phyloP scores from a whole-genome alignment of 1,140 invertebrate genomes.

The Cydia pomonella region DNA sequence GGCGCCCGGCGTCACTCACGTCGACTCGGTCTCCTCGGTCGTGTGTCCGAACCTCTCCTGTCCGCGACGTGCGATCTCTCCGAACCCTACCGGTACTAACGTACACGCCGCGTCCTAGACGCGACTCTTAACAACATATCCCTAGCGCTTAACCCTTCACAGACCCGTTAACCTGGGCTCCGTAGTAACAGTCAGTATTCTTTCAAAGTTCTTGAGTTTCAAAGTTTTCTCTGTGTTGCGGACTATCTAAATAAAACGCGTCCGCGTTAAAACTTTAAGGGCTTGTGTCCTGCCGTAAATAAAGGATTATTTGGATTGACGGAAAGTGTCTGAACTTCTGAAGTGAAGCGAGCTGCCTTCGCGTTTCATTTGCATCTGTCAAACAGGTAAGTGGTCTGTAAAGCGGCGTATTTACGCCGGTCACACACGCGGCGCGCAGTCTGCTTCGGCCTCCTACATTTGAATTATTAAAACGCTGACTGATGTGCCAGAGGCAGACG shows the following conservation, averaged over 20 bases:
- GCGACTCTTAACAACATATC: conserved; percentile 47
- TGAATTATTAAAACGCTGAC: conserved; percentile 33
- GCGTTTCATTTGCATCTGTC: conserved; percentile 66
- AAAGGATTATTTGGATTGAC: conserved; percentile 68
- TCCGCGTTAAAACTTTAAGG: conserved; percentile 44
- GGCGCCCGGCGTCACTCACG: conserved; percentile 72
- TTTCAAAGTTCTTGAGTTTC: conserved; percentile 30
- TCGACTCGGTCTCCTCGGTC: conserved; percentile 69
- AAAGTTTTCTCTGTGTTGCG: conserved; percentile 37
- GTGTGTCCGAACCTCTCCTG: conserved; percentile 75
- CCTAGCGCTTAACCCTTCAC: conserved; percentile 39
- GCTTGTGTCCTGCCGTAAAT: conserved; percentile 46
- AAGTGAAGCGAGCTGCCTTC: conserved; percentile 47
- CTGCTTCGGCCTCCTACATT: conserved; percentile 23
- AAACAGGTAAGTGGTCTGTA: conserved; percentile 61
- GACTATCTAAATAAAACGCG: conserved; percentile 43
- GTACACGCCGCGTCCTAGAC: conserved; percentile 55
- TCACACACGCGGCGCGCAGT: conserved; percentile 40
- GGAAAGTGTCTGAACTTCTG: conserved; percentile 58
- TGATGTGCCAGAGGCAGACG: conserved; percentile 21
- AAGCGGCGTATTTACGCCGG: conserved; percentile 31
- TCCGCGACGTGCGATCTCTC: conserved; percentile 73
- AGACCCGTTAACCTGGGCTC: conserved; percentile 39
- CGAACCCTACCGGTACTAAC: conserved; percentile 70
- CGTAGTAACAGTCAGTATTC: conserved; percentile 40